Conservation (phyloP, 2,888 invertebrate genomes). For the Cephus pulcher region DNA sequence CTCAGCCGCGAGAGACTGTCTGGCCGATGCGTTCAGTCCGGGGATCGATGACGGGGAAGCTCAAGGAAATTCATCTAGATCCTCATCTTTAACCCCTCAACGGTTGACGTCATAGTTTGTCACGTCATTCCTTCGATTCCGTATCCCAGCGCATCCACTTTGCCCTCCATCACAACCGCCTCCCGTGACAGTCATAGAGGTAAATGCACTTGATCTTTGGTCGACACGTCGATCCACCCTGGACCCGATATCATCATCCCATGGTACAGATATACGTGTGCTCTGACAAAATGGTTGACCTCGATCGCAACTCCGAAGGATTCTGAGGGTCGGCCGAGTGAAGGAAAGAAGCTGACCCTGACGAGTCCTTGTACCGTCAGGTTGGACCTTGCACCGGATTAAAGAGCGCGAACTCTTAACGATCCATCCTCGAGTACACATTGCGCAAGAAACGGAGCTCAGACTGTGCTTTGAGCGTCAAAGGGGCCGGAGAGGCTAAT, state of each 20-base stretch:
- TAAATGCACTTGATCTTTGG: background rate
- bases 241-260: background rate
- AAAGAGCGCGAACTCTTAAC: background rate
- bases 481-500: constrained; percentile 40
- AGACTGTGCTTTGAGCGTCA: constrained; percentile 19
- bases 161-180: background rate
- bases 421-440: background rate
- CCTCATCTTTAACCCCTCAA: background rate
- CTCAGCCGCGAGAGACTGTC: constrained; percentile 33
- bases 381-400: too few relatives aligned
- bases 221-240: background rate
- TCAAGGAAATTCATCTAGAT: constrained; percentile 23
- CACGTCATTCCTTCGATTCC: background rate
- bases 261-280: background rate
- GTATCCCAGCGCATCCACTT: background rate
- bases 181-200: background rate
- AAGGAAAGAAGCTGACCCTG: background rate
- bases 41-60: constrained; percentile 21
- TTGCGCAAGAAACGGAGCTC: background rate
- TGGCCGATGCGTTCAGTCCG: constrained; percentile 34
- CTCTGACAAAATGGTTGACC: background rate
- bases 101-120: background rate
- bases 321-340: background rate
- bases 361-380: background rate
- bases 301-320: background rate